Percentiles rank a stretch among this genome's conserved stretches.
Conservation (phyloP, 2,113 vertebrate species). For the Mastomys coucha region DNA sequence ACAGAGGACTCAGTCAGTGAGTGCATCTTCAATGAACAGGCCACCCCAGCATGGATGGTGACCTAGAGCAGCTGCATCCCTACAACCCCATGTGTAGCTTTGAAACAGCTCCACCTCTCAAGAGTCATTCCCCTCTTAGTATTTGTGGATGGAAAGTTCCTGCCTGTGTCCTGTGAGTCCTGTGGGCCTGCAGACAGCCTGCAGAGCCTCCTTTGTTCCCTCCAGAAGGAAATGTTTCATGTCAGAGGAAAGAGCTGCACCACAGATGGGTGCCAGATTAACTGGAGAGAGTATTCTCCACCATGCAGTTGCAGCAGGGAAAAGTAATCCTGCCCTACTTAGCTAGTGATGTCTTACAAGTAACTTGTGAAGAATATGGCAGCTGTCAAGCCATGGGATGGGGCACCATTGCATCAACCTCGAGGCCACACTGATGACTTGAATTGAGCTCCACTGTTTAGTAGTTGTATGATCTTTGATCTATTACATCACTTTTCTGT, state of each 20-base stretch:
- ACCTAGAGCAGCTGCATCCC: not conserved
- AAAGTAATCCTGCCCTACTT: not conserved
- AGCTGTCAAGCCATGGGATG: not conserved
- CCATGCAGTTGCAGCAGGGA: not conserved
- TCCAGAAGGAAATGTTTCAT: not conserved
- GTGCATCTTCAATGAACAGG: not conserved
- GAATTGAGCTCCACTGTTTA: not conserved
- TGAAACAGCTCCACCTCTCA: too few relatives aligned
- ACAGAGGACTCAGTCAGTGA: too few relatives aligned
- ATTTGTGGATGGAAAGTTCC: not conserved
- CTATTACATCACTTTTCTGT: constrained; percentile 10
- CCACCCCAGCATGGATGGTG: not conserved
- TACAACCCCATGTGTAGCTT: not conserved
- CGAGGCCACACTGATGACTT: not conserved
- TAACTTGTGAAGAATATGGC: not conserved
- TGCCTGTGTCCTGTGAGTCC: not conserved
- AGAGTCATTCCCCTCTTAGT: not conserved
- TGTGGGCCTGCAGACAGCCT: too few relatives aligned
- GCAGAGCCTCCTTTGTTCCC: not conserved
- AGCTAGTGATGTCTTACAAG: not conserved
- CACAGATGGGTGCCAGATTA: not conserved
- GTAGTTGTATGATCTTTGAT: not conserved
- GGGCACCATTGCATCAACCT: not conserved
- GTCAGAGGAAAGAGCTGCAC: not conserved
- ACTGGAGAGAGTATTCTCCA: not conserved